phyloP scores from a whole-genome alignment of 2,113 vertebrate species.

The Gadus chalcogrammus region DNA sequence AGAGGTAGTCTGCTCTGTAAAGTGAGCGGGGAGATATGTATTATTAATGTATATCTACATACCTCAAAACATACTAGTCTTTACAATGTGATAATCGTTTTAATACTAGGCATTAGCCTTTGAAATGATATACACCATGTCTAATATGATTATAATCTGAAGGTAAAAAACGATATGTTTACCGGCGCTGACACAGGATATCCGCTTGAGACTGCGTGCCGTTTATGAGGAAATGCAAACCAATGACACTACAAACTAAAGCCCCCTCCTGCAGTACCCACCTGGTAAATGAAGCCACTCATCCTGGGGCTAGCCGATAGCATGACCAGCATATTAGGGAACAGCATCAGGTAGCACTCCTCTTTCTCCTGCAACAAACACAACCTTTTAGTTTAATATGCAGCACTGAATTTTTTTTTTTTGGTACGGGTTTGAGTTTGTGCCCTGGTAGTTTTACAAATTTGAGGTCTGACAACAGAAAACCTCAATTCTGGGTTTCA shows the following conservation, averaged over 20 bases:
- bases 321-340: slow-evolving; percentile 85
- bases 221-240: slow-evolving; percentile 42
- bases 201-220: neutral
- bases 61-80: no score
- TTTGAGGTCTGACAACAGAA: no score
- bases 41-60: neutral
- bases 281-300: slow-evolving; percentile 99
- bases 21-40: neutral
- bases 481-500: no score
- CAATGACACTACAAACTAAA: neutral
- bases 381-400: neutral
- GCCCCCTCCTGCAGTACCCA: neutral
- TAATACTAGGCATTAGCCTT: no score
- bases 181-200: no score
- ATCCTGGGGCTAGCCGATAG: slow-evolving; percentile 93
- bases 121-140: no score
- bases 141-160: no score
- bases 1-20: slow-evolving; percentile 83
- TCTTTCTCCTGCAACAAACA: slow-evolving; percentile 85
- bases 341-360: slow-evolving; percentile 92
- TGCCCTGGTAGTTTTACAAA: no score
- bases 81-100: no score
- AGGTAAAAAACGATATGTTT: no score
- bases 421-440: no score
- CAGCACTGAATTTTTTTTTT: neutral